These are phyloP conservation scores for Drosophila picticornis DNA, from an alignment of 2,888 invertebrate species.

Conservation along the genomic window DNA sequence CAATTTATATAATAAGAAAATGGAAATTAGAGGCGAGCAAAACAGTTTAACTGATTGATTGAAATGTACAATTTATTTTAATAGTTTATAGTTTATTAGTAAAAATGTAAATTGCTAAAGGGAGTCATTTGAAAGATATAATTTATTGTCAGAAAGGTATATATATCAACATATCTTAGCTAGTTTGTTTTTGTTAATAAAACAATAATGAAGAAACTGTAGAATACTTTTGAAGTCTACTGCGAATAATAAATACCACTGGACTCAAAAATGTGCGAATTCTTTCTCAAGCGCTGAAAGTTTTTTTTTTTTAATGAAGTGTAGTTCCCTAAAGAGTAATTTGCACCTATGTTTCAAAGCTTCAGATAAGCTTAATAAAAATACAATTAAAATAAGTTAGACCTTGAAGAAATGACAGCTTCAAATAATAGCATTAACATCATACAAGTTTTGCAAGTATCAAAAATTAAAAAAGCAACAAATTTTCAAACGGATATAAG, in stretches of 20 bases:
- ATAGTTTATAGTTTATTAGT: background rate
- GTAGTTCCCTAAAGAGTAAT: background rate
- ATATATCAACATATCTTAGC: background rate
- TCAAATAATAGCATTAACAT: background rate
- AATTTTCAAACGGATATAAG: no score
- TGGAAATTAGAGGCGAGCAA: no score
- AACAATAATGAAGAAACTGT: background rate
- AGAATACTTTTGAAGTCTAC: background rate
- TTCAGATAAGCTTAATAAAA: background rate
- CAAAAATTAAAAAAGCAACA: no score
- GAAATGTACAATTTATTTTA: background rate
- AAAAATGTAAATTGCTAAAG: no score
- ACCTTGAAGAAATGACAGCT: background rate
- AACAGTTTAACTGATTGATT: no score
- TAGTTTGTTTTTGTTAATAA: no score
- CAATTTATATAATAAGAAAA: background rate
- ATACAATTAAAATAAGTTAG: background rate
- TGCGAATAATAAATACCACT: background rate
- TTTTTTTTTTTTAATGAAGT: background rate
- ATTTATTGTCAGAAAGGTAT: background rate
- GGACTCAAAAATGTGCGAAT: background rate
- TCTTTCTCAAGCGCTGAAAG: rapidly evolving
- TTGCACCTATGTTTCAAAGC: background rate
- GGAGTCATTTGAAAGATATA: background rate
- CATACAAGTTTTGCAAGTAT: background rate